phyloP scores from a whole-genome alignment of 2,797 vertebrate species.

The Malacoctenus gilli region DNA sequence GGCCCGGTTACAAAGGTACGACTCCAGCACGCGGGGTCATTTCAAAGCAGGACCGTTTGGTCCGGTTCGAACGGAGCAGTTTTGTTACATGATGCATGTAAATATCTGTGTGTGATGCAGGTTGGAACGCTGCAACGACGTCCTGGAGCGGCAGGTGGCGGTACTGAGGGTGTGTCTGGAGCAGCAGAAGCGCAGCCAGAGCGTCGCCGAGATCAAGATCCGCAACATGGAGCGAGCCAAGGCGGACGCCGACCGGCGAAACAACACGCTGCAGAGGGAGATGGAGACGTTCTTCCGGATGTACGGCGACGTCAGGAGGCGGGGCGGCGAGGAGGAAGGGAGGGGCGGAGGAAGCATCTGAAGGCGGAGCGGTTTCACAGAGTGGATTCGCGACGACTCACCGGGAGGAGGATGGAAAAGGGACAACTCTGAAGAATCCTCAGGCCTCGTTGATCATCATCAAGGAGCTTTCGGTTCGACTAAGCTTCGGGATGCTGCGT shows the following conservation, averaged over 20 bases:
- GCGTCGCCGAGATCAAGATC: slow-evolving; percentile 79
- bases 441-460: no score
- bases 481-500: no score
- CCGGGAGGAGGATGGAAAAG: no score
- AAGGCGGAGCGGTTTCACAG: slow-evolving; percentile 22
- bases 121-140: slow-evolving; percentile 81
- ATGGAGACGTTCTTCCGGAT: slow-evolving; percentile 84
- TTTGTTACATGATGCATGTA: background rate
- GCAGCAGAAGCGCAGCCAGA: slow-evolving; percentile 77
- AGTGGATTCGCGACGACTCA: no score
- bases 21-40: no score
- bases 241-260: slow-evolving; percentile 78
- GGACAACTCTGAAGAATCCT: no score
- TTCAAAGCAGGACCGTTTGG: background rate
- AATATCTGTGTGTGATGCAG: slow-evolving; percentile 52
- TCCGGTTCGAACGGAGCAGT: background rate
- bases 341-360: slow-evolving; percentile 69
- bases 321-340: slow-evolving; percentile 6
- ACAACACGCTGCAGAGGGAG: slow-evolving; percentile 79
- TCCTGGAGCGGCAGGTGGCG: slow-evolving; percentile 76
- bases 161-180: slow-evolving; percentile 73
- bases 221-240: slow-evolving; percentile 78
- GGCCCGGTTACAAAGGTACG: slow-evolving; percentile 77
- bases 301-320: slow-evolving; percentile 70
- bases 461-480: no score